These are phyloP conservation scores for Siphamia tubifer DNA, from an alignment of 2,113 vertebrate genomes.

Conservation along the genomic window DNA sequence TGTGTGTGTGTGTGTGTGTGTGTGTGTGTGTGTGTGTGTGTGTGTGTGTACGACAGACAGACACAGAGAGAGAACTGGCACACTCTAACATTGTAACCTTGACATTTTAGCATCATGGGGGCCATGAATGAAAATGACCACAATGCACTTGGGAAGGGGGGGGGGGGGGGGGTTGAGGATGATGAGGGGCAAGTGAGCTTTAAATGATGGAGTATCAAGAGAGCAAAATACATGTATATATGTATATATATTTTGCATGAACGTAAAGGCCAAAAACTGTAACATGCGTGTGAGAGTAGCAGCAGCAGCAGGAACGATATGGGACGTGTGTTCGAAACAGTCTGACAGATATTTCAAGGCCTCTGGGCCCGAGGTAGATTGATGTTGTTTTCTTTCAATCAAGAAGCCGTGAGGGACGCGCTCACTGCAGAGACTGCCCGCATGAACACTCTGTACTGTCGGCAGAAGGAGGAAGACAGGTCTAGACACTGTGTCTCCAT, in stretches of 20 bases:
- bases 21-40: slow-evolving; percentile 21
- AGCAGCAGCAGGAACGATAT: slow-evolving; percentile 18
- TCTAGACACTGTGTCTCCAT: slow-evolving; percentile 40
- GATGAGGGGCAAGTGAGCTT: slow-evolving; percentile 1
- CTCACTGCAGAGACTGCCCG: slow-evolving; percentile 41
- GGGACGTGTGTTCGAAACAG: slow-evolving; percentile 44
- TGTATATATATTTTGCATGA: slow-evolving; percentile 3
- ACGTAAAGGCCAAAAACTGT: neutral
- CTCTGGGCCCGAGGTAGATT: slow-evolving; percentile 63
- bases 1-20: slow-evolving; percentile 14
- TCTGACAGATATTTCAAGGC: slow-evolving; percentile 69
- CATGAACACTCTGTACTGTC: slow-evolving; percentile 54
- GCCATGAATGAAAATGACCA: slow-evolving; percentile 68
- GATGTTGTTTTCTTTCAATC: slow-evolving; percentile 81
- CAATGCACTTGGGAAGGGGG: slow-evolving; percentile 25
- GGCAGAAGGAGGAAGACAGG: slow-evolving; percentile 25
- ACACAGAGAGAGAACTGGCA: slow-evolving; percentile 17
- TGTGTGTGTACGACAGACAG: slow-evolving; percentile 9
- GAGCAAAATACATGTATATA: neutral
- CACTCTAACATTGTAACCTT: slow-evolving; percentile 72
- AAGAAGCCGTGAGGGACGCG: slow-evolving; percentile 64
- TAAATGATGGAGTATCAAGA: neutral
- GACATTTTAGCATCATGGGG: slow-evolving; percentile 62
- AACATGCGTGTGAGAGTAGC: slow-evolving; percentile 18
- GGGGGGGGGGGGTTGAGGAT: neutral